Conservation (phyloP, 2,888 invertebrate genomes). For the Parascotia fuliginaria region DNA sequence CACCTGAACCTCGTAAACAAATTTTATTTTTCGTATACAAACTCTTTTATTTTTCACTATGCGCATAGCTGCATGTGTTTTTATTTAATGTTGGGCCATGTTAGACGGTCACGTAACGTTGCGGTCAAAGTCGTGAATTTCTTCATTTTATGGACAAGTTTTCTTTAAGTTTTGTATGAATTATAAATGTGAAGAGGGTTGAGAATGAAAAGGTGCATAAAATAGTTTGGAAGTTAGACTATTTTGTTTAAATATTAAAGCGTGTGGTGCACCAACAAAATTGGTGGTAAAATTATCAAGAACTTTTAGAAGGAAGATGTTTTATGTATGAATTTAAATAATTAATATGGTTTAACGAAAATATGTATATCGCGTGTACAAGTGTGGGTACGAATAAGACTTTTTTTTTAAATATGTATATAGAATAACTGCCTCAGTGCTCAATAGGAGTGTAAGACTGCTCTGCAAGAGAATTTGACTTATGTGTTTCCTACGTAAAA, state of each 20-base stretch:
- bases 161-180: conserved; percentile 18
- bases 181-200: conserved; percentile 9
- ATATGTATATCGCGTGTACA: too few relatives aligned
- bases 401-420: too few relatives aligned
- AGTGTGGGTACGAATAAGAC: too few relatives aligned
- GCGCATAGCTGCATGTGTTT: conserved; percentile 10
- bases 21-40: conserved; percentile 38
- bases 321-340: too few relatives aligned
- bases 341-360: too few relatives aligned
- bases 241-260: background rate
- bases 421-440: too few relatives aligned
- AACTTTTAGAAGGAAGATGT: too few relatives aligned
- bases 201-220: conserved; percentile 6
- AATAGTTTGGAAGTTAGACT: background rate
- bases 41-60: conserved; percentile 18
- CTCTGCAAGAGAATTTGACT: too few relatives aligned
- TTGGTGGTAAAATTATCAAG: background rate
- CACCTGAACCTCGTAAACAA: conserved; percentile 34
- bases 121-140: conserved; percentile 9
- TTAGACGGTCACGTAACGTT: conserved; percentile 33
- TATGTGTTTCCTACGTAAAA: too few relatives aligned
- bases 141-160: conserved; percentile 13
- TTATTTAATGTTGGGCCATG: conserved; percentile 25
- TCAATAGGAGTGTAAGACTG: too few relatives aligned
- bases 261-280: background rate